phyloP scores from a whole-genome alignment of 2,888 invertebrate genomes.

The Hydroisotoma schaefferi region DNA sequence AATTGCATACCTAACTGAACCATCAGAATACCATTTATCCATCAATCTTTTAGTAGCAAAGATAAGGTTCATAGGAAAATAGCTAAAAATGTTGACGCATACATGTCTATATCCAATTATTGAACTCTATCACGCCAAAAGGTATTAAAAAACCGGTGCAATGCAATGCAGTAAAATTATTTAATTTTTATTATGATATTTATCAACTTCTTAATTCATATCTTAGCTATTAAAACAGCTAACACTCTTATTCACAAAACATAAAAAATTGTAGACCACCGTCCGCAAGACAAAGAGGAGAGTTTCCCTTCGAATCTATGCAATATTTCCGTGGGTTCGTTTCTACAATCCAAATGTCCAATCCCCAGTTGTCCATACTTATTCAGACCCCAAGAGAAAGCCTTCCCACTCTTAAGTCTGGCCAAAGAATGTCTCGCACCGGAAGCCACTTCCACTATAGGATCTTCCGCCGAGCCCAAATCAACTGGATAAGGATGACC shows the following conservation, averaged over 20 bases:
- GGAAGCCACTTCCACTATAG: conserved; percentile 33
- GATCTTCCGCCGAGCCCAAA: conserved; percentile 41
- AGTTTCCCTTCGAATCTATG: conserved; percentile 9
- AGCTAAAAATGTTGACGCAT: too few relatives aligned
- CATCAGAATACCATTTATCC: too few relatives aligned
- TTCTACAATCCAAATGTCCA: conserved; percentile 21
- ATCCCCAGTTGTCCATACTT: conserved; percentile 37
- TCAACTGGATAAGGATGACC: conserved; percentile 42
- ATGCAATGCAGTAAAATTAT: neutral
- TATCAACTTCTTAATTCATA: neutral
- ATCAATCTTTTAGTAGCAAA: too few relatives aligned
- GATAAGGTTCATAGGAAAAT: too few relatives aligned
- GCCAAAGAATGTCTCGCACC: conserved; percentile 45
- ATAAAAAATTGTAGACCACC: conserved; percentile 34
- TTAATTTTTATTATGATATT: neutral
- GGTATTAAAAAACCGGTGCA: neutral
- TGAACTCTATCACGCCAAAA: too few relatives aligned
- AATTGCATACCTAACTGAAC: too few relatives aligned
- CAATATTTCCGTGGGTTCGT: conserved; percentile 28
- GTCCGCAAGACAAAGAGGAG: conserved; percentile 22
- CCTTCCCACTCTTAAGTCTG: conserved; percentile 35
- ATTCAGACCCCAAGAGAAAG: conserved; percentile 42
- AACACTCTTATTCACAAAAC: neutral
- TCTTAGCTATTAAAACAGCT: neutral
- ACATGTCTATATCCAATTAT: too few relatives aligned